Evolutionary conservation across 1,140 invertebrate genomes (phyloP), one percentile per base, ranked within the genome.

Genomic region (Bactericera cockerelli): DNA sequence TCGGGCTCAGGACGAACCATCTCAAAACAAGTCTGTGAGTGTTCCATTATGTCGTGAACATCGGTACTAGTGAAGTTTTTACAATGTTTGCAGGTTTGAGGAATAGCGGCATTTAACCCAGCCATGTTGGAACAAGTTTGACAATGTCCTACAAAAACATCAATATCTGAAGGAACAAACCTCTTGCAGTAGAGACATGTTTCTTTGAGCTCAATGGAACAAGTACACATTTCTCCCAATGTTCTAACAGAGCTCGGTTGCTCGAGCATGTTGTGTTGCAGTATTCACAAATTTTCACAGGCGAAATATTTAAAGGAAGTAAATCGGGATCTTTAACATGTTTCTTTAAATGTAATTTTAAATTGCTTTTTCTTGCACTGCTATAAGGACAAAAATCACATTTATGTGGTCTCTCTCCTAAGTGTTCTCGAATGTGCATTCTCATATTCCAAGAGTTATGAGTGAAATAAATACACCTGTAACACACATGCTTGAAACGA

Each of bases 401-500:
- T n/a, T 49, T 49, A 49, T 49, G 22, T 6, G 42, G 42, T 49
- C 42, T 49, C 22, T 6, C 42, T 4, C 42, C 42, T n/a, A 49
- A 49, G 19, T 49, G 42, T n/a, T 16, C 42, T 49, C 19, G n/a
- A 49, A 49, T 49, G 22, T 49, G 42, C 28, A 19, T 16, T 49
- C 19, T 49, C 42, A 49, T 49, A n/a, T n/a, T 6, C 6, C 8
- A n/a, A 19, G 42, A n/a, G 3, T 49, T 49, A 49, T 49, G 22
- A 10, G 42, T 49, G 19, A 19, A 22, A 49, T 49, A 49, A 49
- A 19, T n/a, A 49, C 42, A 49, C 8, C n/a, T 22, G n/a, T 49
- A 49, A 49, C 42, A 49, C 3, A 49, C 42, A 49, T 49, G 22
- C 22, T 22, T 49, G 42, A 49, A 49, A 22, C 42, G n/a, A 49